These are phyloP conservation scores for Actinernus sp. DNA, from an alignment of 92 coral and sea anemone species.

Conservation along the genomic window DNA sequence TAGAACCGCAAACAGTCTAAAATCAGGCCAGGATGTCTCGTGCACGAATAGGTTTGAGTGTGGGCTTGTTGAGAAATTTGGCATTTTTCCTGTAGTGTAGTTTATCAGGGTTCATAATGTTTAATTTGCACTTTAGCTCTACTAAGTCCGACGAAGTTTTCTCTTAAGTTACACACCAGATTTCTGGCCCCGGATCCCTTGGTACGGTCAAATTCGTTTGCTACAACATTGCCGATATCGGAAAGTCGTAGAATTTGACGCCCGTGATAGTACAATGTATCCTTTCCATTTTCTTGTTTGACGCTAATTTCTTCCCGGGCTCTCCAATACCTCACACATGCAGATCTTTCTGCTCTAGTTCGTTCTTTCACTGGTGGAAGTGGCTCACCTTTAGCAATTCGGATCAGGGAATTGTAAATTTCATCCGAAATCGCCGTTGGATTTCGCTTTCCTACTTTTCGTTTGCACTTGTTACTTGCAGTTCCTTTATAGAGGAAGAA, in stretches of 20 bases:
- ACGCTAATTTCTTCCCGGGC: not conserved
- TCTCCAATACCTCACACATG: conserved; percentile 5
- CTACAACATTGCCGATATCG: not conserved
- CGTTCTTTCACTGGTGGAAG: conserved; percentile 7
- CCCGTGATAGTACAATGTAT: not conserved
- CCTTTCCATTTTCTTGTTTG: not conserved
- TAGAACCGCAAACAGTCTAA: too few species aligned
- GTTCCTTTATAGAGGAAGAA: too few species aligned
- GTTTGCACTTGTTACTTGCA: too few species aligned
- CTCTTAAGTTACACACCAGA: not conserved
- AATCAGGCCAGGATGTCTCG: too few species aligned
- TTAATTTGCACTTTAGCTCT: not conserved
- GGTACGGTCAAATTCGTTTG: not conserved
- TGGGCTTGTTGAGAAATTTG: conserved; percentile 2
- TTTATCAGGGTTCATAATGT: not conserved
- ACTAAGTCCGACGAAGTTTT: not conserved
- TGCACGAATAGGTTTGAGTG: not conserved
- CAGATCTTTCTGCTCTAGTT: not conserved
- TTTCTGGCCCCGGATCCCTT: conserved; percentile 5
- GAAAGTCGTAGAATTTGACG: not conserved
- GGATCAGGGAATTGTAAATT: not conserved
- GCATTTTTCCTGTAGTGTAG: not conserved
- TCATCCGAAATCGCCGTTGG: not conserved
- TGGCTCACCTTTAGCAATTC: not conserved
- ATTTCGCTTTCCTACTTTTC: not conserved